Base-by-base conservation (phyloP, 1,140 invertebrate genomes). In the Phenacoccus solenopsis region DNA sequence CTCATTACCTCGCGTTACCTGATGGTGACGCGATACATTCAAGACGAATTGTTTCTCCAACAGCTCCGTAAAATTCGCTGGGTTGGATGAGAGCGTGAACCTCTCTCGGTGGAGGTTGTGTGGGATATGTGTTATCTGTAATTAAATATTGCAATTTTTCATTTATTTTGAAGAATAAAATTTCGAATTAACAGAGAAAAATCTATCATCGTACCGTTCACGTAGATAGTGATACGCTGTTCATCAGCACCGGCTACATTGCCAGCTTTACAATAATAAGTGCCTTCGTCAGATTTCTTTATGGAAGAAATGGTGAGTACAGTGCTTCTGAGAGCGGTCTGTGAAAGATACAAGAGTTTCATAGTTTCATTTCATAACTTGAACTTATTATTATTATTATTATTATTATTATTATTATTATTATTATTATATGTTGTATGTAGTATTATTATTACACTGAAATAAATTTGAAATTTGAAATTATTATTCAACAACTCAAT, bases 231-330 rank as follows among this genome's bases (percentile, higher is more conserved):
- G 16, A 49, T 49, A 10, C 56, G 35, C 0, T 67, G 68, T 27
- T 57, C 61, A 12, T 28, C 30, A 28, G 56, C 32, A 5, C 67
- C 67, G 12, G 49, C 57, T n/a, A 24, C 74, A 77, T 90, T 93
- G n/a, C 80, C 81, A 1, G 87, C 91, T 25, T 84, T 82, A 75
- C 91, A 96, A 75, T 86, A 85, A 75, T 96, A 98, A 74, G 89
- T 86, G 9, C 87, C 90, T 74, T 88, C 86, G 74, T 91, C 88
- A 24, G 82, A 81, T 70, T 81, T 82, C 5, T 78, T 77, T 0
- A 84, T 88, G 73, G 81, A 75, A 35, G 81, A 75, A 71, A 90
- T 83, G 71, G 81, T 77, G 78, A 89, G 83, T 20, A 85, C 73
- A 35, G 84, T 84, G 73, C 84, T 78, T 25, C 75, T 68, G 71